Evolutionary conservation across 2,113 vertebrate species (phyloP), one percentile per base, ranked within the genome.

Genomic region (Ceyx cyanopectus): DNA sequence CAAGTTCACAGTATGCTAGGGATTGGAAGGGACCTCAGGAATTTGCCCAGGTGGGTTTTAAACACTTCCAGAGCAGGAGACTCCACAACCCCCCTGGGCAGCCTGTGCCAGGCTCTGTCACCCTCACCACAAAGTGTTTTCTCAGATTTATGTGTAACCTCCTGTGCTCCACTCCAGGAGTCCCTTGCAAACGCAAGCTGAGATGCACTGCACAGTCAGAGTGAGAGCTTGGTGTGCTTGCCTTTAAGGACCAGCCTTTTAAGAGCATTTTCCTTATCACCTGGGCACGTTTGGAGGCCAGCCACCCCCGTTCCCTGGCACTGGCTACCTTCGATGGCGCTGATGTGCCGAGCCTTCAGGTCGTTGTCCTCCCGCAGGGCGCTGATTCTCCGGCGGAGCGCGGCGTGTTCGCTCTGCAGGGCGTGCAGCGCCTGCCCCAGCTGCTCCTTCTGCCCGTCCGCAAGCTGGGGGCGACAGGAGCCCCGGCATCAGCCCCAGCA

Each of bases 301-400:
- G 22, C 2, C 40, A 6, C 3, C 5, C 22, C 32, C 1, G 0
- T 6, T 8, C 26, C 34, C 46, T 7, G 21, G 16, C 8, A 0
- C 4, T 0, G 1, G 1, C 5, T 97, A 98, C 98, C 97, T 97
- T 97, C 56, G 2, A 97, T 62, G 54, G 89, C 18, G 60, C 92
- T 91, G 63, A 98, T 92, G 50, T 96, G 96, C 10, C 96, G 85
- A 60, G 90, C 97, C 61, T 97, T 87, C 41, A 75, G 85, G 41
- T 97, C 80, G 76, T 97, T 97, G 92, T 99, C 97, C n/a, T 98
- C 92, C 65, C 98, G 97, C 62, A 99, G 92, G 68, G 94, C 51
- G 41, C 95, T 88, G 18, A 98, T 95, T 56, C 78, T 90, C 54
- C 72, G 97, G 50, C 85, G 97, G 9, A 99, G 97, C 57, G 97